A percentile compares a stretch with the other conserved stretches of the same genome.
Conservation (phyloP, 2,888 invertebrate genomes). For the Norana najaformis region DNA sequence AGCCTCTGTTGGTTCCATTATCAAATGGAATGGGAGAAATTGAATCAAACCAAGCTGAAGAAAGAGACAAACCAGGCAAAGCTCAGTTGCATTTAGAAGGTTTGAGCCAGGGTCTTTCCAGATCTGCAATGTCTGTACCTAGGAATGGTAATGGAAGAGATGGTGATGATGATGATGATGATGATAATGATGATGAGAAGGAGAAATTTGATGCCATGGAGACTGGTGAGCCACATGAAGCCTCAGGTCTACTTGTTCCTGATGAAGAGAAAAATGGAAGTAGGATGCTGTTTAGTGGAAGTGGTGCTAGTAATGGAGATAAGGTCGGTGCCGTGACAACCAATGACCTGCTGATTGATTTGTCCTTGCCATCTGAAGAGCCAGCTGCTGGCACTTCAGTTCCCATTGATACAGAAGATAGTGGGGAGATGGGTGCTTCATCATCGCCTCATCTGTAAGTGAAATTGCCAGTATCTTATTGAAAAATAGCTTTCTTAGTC, state of each 20-base stretch:
- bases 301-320: slow-evolving; percentile 8
- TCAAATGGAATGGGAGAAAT: neutral
- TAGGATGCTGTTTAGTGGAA: neutral
- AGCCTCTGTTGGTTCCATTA: neutral
- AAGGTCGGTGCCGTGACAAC: neutral
- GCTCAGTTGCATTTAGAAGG: neutral
- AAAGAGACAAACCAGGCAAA: neutral
- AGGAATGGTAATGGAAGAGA: neutral
- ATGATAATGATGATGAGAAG: neutral
- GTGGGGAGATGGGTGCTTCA: neutral
- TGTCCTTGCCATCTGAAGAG: neutral
- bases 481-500: neutral
- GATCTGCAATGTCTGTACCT: neutral
- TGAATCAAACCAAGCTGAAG: neutral
- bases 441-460: neutral
- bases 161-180: slow-evolving; percentile 1
- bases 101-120: neutral
- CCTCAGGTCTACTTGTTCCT: neutral
- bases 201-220: neutral
- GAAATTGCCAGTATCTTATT: neutral
- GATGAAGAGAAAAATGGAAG: neutral
- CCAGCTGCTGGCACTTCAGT: neutral
- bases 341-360: neutral
- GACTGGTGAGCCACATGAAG: neutral
- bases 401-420: neutral